Evolutionary conservation across 2,888 invertebrate species (phyloP).

Genomic region (Aethes cnicana): DNA sequence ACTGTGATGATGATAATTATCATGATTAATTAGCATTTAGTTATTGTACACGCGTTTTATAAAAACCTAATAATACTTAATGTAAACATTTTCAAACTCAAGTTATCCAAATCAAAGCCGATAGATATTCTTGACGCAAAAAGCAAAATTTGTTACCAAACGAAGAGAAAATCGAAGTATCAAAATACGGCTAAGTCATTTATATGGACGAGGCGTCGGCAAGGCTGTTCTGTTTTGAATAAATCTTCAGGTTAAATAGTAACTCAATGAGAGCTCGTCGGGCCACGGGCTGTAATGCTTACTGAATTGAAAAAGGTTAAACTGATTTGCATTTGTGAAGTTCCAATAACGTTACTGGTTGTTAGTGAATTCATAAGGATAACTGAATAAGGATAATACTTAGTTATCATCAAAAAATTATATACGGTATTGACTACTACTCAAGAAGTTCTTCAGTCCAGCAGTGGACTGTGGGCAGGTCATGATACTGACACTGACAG

Average conservation of each 20-base stretch:
- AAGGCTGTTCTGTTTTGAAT: conserved; percentile 70
- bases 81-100: no score
- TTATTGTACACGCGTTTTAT: no score
- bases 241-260: conserved; percentile 70
- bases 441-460: no score
- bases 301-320: conserved; percentile 70
- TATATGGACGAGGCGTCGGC: conserved; percentile 54
- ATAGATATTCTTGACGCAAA: conserved; percentile 7
- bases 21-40: no score
- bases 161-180: conserved; percentile 35
- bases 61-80: no score
- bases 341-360: conserved; percentile 1
- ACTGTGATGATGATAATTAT: no score
- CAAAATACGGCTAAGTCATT: conserved; percentile 47
- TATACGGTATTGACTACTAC: no score
- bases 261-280: conserved; percentile 69
- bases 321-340: conserved; percentile 60
- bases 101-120: not conserved
- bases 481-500: no score
- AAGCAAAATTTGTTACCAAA: conserved; percentile 13
- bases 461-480: no score
- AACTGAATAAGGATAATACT: no score
- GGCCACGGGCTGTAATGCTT: conserved; percentile 58
- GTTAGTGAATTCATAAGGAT: no score
- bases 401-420: no score